These are phyloP conservation scores for Diorhabda sublineata DNA, from an alignment of 1,140 invertebrate genomes.

Conservation along the genomic window DNA sequence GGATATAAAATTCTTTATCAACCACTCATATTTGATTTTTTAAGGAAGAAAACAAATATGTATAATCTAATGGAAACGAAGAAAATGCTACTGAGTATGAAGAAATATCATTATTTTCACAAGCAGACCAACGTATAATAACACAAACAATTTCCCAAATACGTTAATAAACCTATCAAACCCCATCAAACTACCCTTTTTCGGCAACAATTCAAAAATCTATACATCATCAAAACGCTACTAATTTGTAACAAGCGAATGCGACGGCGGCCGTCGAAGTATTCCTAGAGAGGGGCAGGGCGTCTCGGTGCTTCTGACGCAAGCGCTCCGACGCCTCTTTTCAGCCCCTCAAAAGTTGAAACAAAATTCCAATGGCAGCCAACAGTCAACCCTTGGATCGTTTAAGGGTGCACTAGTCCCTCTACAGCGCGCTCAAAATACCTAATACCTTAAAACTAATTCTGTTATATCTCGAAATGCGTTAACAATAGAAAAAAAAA, in stretches of 20 bases:
- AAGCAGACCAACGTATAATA: too few species aligned
- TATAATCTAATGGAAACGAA: too few species aligned
- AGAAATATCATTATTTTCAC: too few species aligned
- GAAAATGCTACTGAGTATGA: too few species aligned
- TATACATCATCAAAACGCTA: conserved; percentile 47
- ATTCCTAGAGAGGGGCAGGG: conserved; percentile 31
- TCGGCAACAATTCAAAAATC: conserved; percentile 46
- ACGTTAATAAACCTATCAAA: neutral
- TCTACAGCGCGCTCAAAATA: neutral
- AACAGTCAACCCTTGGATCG: conserved; percentile 33
- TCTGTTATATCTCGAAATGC: neutral
- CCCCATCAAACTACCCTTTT: conserved; percentile 20
- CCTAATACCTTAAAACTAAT: neutral
- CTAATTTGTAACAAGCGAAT: conserved; percentile 47
- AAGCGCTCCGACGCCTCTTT: conserved; percentile 22
- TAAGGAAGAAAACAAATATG: too few species aligned
- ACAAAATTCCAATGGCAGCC: conserved; percentile 41
- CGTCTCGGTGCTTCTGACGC: conserved; percentile 35
- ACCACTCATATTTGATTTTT: too few species aligned
- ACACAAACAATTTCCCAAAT: neutral
- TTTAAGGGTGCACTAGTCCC: conserved; percentile 24
- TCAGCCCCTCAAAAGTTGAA: conserved; percentile 22
- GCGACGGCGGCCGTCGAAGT: conserved; percentile 34
- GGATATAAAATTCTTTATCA: too few species aligned
- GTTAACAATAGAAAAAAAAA: neutral